Conservation (phyloP, 2,113 vertebrate species). For the Chroicocephalus ridibundus region DNA sequence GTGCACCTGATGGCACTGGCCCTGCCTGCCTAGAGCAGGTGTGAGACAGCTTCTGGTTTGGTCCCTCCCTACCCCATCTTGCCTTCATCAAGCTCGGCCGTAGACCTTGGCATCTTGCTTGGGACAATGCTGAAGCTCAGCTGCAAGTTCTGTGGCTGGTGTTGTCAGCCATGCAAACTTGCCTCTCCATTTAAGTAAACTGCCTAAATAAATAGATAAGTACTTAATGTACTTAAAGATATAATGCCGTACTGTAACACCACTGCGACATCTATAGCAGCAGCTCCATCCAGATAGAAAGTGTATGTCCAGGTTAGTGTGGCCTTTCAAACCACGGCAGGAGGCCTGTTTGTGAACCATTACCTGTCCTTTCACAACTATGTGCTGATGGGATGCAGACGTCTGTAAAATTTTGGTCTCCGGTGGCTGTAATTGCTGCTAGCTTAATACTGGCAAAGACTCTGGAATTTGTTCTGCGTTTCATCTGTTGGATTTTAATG, state of each 20-base stretch:
- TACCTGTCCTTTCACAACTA: not conserved
- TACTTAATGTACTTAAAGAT: rapidly evolving
- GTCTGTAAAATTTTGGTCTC: not conserved
- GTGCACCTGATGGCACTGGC: not conserved
- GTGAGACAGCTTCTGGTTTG: not conserved
- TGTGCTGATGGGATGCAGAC: not conserved
- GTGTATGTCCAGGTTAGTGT: not conserved
- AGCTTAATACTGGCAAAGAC: not conserved
- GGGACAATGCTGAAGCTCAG: not conserved
- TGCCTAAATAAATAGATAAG: not conserved
- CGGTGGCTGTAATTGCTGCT: not conserved
- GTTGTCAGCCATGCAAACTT: not conserved
- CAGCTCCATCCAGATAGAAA: not conserved
- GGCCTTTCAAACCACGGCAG: not conserved
- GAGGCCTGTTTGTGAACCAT: not conserved
- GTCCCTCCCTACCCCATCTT: not conserved
- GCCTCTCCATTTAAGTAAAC: not conserved
- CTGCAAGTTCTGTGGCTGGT: not conserved
- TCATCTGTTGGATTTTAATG: slow-evolving; percentile 13
- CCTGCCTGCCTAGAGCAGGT: not conserved
- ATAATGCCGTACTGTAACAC: rapidly evolving
- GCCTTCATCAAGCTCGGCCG: rapidly evolving
- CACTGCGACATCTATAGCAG: not conserved
- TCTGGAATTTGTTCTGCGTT: slow-evolving; percentile 32
- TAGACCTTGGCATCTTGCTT: not conserved